Conservation (phyloP, 2,888 invertebrate species). For the Linyphia triangularis region DNA sequence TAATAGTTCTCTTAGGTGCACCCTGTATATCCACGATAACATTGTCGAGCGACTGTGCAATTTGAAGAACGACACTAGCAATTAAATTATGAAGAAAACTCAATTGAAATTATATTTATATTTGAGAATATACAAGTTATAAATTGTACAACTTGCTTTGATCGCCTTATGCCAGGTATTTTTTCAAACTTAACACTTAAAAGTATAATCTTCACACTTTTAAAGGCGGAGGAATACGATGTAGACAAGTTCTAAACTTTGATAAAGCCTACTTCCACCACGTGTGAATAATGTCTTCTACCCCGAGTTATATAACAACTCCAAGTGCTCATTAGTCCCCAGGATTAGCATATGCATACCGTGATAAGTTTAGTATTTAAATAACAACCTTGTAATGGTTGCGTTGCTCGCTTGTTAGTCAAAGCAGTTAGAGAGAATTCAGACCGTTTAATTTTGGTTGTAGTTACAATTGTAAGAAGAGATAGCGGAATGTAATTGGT, state of each 20-base stretch:
- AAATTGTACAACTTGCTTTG: no score
- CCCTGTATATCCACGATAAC: no score
- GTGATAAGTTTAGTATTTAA: constrained; percentile 32
- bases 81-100: no score
- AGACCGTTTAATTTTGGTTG: constrained; percentile 1
- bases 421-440: constrained; percentile 22
- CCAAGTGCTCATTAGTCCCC: constrained; percentile 17
- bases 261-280: neutral
- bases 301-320: constrained; percentile 1
- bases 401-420: constrained; percentile 23
- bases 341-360: constrained; percentile 30
- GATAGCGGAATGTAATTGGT: neutral
- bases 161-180: no score
- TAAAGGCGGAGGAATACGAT: neutral
- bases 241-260: neutral
- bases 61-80: no score
- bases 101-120: no score
- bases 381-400: constrained; percentile 21
- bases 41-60: no score
- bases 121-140: no score
- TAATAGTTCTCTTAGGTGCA: no score
- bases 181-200: no score
- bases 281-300: constrained; percentile 15
- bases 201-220: no score
- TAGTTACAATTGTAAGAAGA: neutral